Percentiles rank a stretch among this genome's conserved stretches.
These are phyloP conservation scores for Orchesella cincta DNA, from an alignment of 1,140 invertebrate genomes.

Conservation along the genomic window DNA sequence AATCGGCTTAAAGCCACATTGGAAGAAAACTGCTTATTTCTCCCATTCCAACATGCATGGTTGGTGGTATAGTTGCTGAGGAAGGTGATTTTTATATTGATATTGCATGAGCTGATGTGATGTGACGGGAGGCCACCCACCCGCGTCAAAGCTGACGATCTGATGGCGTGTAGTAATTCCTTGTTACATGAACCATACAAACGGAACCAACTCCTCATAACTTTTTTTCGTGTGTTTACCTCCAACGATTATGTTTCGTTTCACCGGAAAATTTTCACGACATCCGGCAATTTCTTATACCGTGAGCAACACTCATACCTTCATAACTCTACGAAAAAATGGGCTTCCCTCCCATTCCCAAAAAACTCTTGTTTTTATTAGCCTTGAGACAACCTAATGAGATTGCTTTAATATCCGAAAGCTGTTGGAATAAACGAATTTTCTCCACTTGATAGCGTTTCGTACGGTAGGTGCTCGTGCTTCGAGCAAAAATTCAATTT, in stretches of 20 bases:
- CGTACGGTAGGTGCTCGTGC: no score
- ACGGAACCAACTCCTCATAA: not conserved
- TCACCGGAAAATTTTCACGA: slow-evolving; percentile 8
- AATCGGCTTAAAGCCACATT: not conserved
- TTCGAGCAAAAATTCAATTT: no score
- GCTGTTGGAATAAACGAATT: no score
- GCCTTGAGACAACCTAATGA: no score
- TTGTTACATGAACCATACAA: slow-evolving; percentile 19
- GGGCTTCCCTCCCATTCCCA: no score
- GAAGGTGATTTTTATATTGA: not conserved
- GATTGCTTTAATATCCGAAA: slow-evolving; percentile 11
- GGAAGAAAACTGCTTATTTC: not conserved
- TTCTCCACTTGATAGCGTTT: no score
- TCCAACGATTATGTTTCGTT: not conserved
- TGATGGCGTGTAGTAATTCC: slow-evolving; percentile 12
- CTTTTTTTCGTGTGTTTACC: not conserved
- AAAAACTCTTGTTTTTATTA: no score
- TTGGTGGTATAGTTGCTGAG: no score
- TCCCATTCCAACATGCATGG: no score
- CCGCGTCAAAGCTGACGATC: not conserved
- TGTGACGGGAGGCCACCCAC: no score
- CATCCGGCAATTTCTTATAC: slow-evolving; percentile 3
- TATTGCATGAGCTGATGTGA: not conserved
- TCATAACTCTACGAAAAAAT: no score
- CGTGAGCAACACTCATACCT: no score